Conservation (phyloP, 1,140 invertebrate species). For the Harpegnathos saltator region DNA sequence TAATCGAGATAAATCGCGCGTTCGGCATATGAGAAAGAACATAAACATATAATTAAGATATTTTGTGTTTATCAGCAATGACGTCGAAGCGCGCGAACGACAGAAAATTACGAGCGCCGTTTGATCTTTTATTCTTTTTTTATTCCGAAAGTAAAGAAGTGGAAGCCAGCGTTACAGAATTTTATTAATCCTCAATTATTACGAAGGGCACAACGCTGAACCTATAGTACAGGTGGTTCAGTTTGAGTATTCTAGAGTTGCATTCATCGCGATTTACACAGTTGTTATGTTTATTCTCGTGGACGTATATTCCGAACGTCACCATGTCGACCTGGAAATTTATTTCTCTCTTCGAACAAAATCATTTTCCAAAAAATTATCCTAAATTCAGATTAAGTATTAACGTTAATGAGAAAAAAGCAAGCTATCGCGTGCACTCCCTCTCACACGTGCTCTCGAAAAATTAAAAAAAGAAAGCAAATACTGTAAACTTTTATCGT, state of each 20-base stretch:
- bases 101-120: slow-evolving; percentile 51
- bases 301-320: not conserved
- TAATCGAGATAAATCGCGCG: not conserved
- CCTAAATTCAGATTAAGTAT: no score
- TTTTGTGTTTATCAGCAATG: not conserved
- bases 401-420: no score
- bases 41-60: not conserved
- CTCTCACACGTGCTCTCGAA: no score
- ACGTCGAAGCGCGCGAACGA: slow-evolving; percentile 56
- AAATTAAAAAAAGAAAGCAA: no score
- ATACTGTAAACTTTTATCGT: no score
- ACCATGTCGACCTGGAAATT: no score
- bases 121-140: slow-evolving; percentile 35
- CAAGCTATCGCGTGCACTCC: no score
- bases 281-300: not conserved
- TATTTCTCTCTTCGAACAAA: no score
- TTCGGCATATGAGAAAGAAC: not conserved
- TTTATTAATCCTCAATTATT: slow-evolving; percentile 55
- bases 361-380: no score
- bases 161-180: slow-evolving; percentile 40
- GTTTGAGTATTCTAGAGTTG: not conserved
- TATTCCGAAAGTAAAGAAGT: slow-evolving; percentile 30
- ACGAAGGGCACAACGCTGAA: slow-evolving; percentile 13
- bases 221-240: not conserved
- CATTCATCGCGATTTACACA: not conserved